Percentiles rank a stretch among this genome's conserved stretches.
Conservation (phyloP, 2,888 invertebrate species). For the Carabus problematicus region DNA sequence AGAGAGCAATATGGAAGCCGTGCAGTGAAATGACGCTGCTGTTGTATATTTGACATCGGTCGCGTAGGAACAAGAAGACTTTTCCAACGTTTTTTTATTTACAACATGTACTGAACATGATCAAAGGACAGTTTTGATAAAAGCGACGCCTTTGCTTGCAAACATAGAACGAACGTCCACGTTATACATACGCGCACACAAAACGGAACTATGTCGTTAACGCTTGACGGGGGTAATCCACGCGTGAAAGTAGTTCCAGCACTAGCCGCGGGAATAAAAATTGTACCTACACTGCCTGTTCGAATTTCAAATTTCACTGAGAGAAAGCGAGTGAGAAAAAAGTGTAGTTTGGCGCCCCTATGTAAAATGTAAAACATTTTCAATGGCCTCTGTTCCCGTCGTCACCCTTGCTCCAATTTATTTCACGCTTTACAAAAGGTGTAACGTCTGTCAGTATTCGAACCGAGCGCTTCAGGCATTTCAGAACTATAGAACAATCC, state of each 20-base stretch:
- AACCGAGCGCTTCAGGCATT: slow-evolving; percentile 5
- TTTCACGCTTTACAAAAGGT: slow-evolving; percentile 40
- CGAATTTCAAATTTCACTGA: slow-evolving; percentile 35
- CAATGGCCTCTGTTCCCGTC: slow-evolving; percentile 32
- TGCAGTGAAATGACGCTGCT: no score
- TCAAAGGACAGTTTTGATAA: slow-evolving; percentile 36
- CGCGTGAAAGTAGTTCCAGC: slow-evolving; percentile 22
- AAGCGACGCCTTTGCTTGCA: slow-evolving; percentile 18
- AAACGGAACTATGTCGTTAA: no score
- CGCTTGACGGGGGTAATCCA: slow-evolving; percentile 7
- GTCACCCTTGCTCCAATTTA: slow-evolving; percentile 42
- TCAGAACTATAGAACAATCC: slow-evolving; percentile 10
- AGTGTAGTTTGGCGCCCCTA: slow-evolving; percentile 11
- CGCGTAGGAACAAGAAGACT: no score
- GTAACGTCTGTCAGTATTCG: slow-evolving; percentile 35
- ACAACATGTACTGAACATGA: slow-evolving; percentile 3
- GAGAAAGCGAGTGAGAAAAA: not conserved
- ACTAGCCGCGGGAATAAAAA: slow-evolving; percentile 20
- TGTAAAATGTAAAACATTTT: slow-evolving; percentile 42
- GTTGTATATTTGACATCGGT: no score
- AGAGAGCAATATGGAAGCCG: no score
- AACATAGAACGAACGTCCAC: not conserved
- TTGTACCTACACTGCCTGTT: slow-evolving; percentile 22
- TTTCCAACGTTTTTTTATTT: no score
- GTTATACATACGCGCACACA: not conserved